These are phyloP conservation scores for Aplodontia rufa DNA, from an alignment of 2,113 vertebrate genomes.

Conservation along the genomic window DNA sequence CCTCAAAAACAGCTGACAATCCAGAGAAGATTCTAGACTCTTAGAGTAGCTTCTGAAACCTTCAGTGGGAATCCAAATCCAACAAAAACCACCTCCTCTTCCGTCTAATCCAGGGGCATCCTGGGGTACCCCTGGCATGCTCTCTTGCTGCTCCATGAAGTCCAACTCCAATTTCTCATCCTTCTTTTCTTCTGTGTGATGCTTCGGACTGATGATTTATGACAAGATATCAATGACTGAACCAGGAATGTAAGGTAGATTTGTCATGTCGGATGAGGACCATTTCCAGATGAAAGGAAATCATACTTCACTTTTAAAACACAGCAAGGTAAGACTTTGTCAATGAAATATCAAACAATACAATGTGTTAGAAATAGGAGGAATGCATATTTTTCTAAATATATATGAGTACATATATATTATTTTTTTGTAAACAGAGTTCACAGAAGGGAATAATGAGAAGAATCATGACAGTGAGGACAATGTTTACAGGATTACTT, in stretches of 20 bases:
- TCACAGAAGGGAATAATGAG: neutral
- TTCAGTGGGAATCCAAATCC: neutral
- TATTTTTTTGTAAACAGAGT: neutral
- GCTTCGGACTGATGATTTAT: neutral
- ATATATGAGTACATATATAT: too few relatives aligned
- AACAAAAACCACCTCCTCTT: neutral
- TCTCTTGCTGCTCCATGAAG: neutral
- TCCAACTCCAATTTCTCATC: neutral
- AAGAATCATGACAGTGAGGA: neutral
- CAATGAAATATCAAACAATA: neutral
- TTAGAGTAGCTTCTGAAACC: neutral
- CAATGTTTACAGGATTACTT: neutral
- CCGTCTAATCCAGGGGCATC: neutral
- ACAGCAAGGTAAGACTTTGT: neutral
- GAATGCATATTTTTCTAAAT: neutral
- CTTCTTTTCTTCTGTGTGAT: neutral
- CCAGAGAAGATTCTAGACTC: neutral
- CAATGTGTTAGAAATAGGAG: neutral
- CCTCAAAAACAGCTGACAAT: neutral
- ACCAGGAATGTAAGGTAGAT: neutral
- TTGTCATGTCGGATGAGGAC: neutral
- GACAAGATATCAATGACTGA: neutral
- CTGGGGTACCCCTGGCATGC: rapidly evolving
- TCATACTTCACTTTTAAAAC: neutral
- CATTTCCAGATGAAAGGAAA: neutral